A percentile compares a stretch with the other conserved stretches of the same genome.
phyloP scores from a whole-genome alignment of 2,888 invertebrate genomes.

The Erebia epiphron region DNA sequence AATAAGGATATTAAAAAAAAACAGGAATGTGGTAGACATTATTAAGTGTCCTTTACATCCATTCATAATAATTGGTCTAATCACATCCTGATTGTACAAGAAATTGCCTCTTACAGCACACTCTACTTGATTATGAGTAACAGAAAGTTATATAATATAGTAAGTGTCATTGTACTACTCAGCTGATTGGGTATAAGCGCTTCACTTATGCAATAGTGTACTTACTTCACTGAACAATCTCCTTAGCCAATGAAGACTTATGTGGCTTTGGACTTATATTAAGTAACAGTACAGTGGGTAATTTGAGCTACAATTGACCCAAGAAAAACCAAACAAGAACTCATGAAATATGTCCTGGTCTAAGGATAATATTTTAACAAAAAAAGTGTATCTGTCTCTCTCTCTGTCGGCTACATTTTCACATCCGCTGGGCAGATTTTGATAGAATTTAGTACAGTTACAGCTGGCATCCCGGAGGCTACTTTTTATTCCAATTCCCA shows the following conservation, averaged over 20 bases:
- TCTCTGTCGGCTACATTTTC: no score
- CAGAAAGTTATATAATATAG: conserved; percentile 7
- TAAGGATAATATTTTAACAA: neutral
- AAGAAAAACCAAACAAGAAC: neutral
- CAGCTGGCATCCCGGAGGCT: no score
- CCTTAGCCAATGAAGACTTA: neutral
- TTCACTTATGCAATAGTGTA: conserved; percentile 16
- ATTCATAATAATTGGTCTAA: neutral
- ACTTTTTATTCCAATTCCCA: no score
- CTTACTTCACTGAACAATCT: neutral
- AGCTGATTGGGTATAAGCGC: conserved; percentile 6
- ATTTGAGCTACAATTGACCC: neutral
- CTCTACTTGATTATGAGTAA: conserved; percentile 10
- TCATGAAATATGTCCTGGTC: neutral
- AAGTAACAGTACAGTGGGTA: neutral
- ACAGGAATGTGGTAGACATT: no score
- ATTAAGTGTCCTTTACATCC: no score
- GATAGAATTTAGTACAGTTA: no score
- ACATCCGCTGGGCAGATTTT: no score
- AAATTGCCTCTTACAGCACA: neutral
- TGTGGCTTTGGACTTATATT: neutral
- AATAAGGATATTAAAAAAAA: no score
- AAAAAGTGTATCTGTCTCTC: no score
- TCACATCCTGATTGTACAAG: conserved; percentile 4
- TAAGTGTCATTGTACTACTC: neutral